Evolutionary conservation across 2,113 vertebrate species (phyloP), one percentile per base, ranked within the genome.

Genomic region (Muntiacus reevesi): DNA sequence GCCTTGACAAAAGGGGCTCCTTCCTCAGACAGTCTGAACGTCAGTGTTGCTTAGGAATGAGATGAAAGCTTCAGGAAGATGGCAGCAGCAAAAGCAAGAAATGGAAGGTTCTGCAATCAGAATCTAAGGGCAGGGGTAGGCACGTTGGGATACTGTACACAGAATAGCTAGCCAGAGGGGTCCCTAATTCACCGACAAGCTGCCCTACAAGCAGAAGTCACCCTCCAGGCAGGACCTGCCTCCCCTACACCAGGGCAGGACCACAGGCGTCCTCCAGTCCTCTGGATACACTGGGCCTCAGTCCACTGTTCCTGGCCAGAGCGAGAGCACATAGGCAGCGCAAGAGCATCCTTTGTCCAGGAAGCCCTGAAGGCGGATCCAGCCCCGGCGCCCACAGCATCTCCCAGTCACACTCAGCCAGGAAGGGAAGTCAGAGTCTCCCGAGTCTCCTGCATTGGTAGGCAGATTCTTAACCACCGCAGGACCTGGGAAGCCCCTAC

Each of bases 81-180:
- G 14, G 36, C 1, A 59, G 52, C 23, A 40, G 16, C 86, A 33
- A 60, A 78, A 43, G 25, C 55, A 33, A 94, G 40, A 54, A 9
- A 82, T 2, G 9, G 64, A 57, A 54, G 62, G 19, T 14, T 55
- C 30, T 83, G 7, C 27, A 60, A 33, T 71, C 86, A 52, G 62
- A 54, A 89, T 12, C 57, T 54, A 85, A 62, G 33, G 60, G 47
- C 16, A 23, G 30, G 11, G 6, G 19, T 74, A 55, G 47, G 23
- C 47, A 87, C 36, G 12, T 6, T 94, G 74, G 19, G 10, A 86
- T 86, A 95, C 19, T 36, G 71, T 84, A 90, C 79, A 91, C 19
- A 60, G 86, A 96, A 28, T 59, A 97, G 95, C 82, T 59, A 97
- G 95, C 82, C 92, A 78, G 60, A 64, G 43, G 71, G 94, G 64